Conservation (phyloP, 2,797 vertebrate genomes). For the Pyrrhura leucotis region DNA sequence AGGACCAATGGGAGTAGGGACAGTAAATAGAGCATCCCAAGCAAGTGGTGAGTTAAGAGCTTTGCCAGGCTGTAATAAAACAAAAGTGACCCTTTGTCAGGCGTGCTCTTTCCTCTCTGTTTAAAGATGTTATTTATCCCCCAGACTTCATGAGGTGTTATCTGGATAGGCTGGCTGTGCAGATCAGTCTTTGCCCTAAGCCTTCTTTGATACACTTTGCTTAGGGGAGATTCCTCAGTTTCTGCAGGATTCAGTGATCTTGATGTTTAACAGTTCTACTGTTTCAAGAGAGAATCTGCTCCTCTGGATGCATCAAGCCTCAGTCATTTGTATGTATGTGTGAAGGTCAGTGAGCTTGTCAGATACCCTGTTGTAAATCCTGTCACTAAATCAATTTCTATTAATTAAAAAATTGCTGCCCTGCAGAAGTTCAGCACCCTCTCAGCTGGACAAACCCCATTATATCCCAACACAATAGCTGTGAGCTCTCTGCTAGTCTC, state of each 20-base stretch:
- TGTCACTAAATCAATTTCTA: conserved; percentile 68
- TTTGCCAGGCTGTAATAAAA: not conserved
- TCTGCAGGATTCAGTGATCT: not conserved
- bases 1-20: not conserved
- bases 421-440: not conserved
- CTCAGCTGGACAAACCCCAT: conserved; percentile 26
- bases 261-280: not conserved
- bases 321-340: conserved; percentile 6
- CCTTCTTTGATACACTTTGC: not conserved
- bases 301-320: not conserved
- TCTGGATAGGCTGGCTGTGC: not conserved
- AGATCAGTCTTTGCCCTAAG: not conserved
- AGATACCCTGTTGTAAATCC: conserved; percentile 38
- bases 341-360: conserved; percentile 65
- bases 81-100: not conserved
- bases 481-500: not conserved
- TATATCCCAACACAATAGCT: not conserved
- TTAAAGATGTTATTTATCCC: not conserved
- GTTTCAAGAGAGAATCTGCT: not conserved
- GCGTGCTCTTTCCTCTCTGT: not conserved
- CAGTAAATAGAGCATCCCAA: not conserved
- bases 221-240: not conserved
- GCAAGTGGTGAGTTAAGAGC: not conserved
- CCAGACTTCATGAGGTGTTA: not conserved
- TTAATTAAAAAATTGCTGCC: conserved; percentile 49